These are phyloP conservation scores for Serrognathus titanus DNA, from an alignment of 2,888 invertebrate genomes.

Conservation along the genomic window DNA sequence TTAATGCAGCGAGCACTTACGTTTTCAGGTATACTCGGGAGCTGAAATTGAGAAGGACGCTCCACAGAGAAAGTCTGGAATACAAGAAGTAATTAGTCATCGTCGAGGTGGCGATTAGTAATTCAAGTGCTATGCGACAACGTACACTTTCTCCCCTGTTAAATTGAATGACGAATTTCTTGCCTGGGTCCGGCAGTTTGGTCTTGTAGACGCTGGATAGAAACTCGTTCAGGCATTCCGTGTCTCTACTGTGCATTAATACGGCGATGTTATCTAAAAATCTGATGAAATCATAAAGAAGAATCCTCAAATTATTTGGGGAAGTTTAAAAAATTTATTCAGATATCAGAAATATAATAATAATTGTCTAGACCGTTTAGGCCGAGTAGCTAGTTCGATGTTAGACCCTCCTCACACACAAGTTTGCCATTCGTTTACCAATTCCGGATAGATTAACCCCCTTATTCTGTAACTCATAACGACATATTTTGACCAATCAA, in stretches of 20 bases:
- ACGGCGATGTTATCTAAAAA: constrained; percentile 80
- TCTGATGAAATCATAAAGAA: constrained; percentile 45
- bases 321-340: neutral
- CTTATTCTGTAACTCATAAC: no score
- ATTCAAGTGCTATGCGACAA: constrained; percentile 13
- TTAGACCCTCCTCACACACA: no score
- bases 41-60: constrained; percentile 69
- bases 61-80: constrained; percentile 76
- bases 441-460: no score
- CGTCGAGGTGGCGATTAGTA: neutral
- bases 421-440: no score
- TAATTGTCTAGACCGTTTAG: no score
- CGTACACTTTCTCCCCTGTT: constrained; percentile 59
- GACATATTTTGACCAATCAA: no score
- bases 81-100: constrained; percentile 10
- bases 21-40: constrained; percentile 95
- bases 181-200: constrained; percentile 67
- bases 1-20: constrained; percentile 57
- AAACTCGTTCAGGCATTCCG: constrained; percentile 59
- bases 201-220: constrained; percentile 65
- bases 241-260: constrained; percentile 61
- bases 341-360: neutral
- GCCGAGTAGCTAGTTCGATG: no score
- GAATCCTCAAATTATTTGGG: neutral
- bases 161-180: constrained; percentile 60